Base-by-base conservation (phyloP, 2,888 invertebrate genomes). In the Phaonia tiefii region DNA sequence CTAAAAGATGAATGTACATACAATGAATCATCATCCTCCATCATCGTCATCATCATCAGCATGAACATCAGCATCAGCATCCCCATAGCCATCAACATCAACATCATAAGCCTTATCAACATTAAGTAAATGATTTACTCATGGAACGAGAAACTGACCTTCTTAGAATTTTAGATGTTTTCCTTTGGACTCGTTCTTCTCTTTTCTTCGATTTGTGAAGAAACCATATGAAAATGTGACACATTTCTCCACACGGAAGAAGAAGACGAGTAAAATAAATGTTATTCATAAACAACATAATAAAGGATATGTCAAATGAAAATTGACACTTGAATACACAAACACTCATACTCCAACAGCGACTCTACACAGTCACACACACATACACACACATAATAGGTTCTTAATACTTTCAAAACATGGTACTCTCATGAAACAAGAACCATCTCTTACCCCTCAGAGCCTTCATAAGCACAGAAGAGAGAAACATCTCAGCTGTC, bases 281-380 rank as follows among this genome's bases (percentile, higher is more conserved):
- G 37, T 58, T 72, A 54, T 78, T 73, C 75, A 49, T 70, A 31
- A 3, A 31, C 31, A 56, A 78, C 69, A 60, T 73, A 73, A 75
- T 69, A 75, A 79, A 79, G 75, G 72, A 65, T 44, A 75, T 72
- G 72, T 75, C 79, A 79, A 78, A 78, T 73, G 73, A 75, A 79
- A 73, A 75, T 75, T 79, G 72, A 82, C 81, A 81, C 70, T 75
- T 71, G 31, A 69, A 75, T 70, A 73, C 49, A 72, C 46, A 66
- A 44, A 72, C 26, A 72, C 66, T 31, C 17, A 63, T 22, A 49
- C 17, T 20, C 25, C n/a, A n/a, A n/a, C n/a, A n/a, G n/a, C n/a
- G n/a, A n/a, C n/a, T n/a, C n/a, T n/a, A 51, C 42, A 54, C 26
- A 58, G 2, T 26, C 44, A 58, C 17, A 44, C 42, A 3, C n/a